These are phyloP conservation scores for Maccullochella peelii DNA, from an alignment of 2,113 vertebrate species.

Conservation along the genomic window DNA sequence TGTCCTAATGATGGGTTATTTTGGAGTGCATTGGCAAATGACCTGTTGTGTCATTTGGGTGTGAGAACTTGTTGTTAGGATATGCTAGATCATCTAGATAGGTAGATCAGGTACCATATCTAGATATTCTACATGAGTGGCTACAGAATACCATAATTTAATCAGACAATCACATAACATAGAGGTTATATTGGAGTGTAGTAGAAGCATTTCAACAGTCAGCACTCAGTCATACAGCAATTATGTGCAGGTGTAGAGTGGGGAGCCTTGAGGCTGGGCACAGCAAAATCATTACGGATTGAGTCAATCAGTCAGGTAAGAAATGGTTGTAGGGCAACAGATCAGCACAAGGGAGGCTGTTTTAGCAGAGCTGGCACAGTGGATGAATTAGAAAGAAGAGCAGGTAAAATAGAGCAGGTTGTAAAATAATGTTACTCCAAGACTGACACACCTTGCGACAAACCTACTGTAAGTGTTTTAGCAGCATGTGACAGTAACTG, in stretches of 20 bases:
- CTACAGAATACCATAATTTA: neutral
- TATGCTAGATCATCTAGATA: neutral
- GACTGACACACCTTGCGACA: slow-evolving; percentile 34
- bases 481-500: slow-evolving; percentile 1
- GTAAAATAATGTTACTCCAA: slow-evolving; percentile 20
- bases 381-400: slow-evolving; percentile 1
- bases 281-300: slow-evolving; percentile 2
- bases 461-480: slow-evolving; percentile 14
- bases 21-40: neutral
- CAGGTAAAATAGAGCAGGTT: no score
- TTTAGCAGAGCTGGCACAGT: neutral
- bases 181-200: neutral
- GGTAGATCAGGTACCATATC: neutral
- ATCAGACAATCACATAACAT: neutral
- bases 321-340: slow-evolving; percentile 14
- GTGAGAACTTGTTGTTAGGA: neutral
- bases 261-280: slow-evolving; percentile 7
- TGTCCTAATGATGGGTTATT: neutral
- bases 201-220: neutral
- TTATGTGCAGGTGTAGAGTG: slow-evolving; percentile 27
- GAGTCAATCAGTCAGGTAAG: slow-evolving; percentile 18
- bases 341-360: slow-evolving; percentile 10
- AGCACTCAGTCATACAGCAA: neutral
- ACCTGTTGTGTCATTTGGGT: neutral
- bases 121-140: neutral